phyloP scores from a whole-genome alignment of 2,888 invertebrate genomes.

The Iphiclides podalirius region DNA sequence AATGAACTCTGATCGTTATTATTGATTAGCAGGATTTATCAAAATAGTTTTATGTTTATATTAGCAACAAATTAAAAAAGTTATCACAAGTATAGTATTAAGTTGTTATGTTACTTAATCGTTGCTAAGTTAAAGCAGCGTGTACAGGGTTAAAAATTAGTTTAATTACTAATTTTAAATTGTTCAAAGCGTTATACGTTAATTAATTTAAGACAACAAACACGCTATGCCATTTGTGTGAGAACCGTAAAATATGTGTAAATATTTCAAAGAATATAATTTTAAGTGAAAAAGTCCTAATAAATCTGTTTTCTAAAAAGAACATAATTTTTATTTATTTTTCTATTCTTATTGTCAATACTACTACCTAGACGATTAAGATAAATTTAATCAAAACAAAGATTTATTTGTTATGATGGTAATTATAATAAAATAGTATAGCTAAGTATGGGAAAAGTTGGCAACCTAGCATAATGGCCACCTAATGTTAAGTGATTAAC shows the following conservation, averaged over 20 bases:
- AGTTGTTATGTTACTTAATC: constrained; percentile 39
- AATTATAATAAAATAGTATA: no score
- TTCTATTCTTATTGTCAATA: neutral
- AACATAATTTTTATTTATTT: constrained; percentile 24
- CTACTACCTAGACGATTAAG: no score
- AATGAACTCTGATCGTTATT: neutral
- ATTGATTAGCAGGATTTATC: neutral
- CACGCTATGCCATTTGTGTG: constrained; percentile 24
- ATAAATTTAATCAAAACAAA: no score
- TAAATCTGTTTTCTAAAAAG: constrained; percentile 54
- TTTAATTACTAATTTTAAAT: constrained; percentile 18
- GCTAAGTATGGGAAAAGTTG: no score
- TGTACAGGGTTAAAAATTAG: constrained; percentile 24
- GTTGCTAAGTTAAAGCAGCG: constrained; percentile 42
- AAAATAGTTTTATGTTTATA: neutral
- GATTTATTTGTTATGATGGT: no score
- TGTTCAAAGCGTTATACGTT: constrained; percentile 23
- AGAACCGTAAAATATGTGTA: constrained; percentile 40
- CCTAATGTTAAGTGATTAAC: no score
- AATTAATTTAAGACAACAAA: constrained; percentile 26
- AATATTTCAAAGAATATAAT: constrained; percentile 50
- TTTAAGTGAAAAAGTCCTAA: constrained; percentile 54
- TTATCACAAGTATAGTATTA: neutral
- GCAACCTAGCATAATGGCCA: no score
- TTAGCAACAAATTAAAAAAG: neutral